Percentiles rank a stretch among this genome's conserved stretches.
Conservation (phyloP, 2,888 invertebrate species). For the Argyresthia goedartella region DNA sequence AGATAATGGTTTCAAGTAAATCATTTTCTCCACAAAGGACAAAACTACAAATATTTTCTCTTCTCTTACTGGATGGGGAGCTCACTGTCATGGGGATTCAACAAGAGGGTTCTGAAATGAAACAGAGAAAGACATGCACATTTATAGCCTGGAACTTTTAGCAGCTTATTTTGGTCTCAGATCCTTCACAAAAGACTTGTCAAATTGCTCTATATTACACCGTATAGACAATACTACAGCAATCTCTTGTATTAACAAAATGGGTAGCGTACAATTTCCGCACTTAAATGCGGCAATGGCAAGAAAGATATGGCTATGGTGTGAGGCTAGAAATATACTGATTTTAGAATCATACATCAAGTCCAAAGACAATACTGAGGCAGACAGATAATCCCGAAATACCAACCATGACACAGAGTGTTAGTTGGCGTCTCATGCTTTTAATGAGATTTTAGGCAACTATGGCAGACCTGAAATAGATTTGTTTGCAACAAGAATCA, state of each 20-base stretch:
- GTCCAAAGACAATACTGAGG: too few species aligned
- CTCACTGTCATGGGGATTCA: background rate
- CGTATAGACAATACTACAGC: conserved; percentile 9
- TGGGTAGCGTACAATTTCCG: too few species aligned
- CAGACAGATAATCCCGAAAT: conserved; percentile 4
- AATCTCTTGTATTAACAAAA: too few species aligned
- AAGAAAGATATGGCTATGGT: conserved; percentile 7
- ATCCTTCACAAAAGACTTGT: conserved; percentile 1
- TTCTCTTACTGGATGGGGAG: too few species aligned
- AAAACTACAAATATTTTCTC: too few species aligned
- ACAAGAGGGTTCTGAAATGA: conserved; percentile 5
- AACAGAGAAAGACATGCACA: background rate
- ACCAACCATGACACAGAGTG: conserved; percentile 6
- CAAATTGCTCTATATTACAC: background rate
- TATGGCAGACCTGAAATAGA: conserved; percentile 1
- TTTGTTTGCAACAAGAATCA: conserved; percentile 1
- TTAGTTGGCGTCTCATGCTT: background rate
- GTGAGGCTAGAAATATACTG: conserved; percentile 6
- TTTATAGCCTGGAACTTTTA: conserved; percentile 6
- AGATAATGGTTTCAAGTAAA: too few species aligned
- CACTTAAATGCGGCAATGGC: too few species aligned
- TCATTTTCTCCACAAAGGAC: too few species aligned
- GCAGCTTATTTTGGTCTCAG: conserved; percentile 5
- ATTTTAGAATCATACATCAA: too few species aligned
- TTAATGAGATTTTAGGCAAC: too few species aligned